phyloP scores from a whole-genome alignment of 1,140 invertebrate species.

The Nasonia giraulti region DNA sequence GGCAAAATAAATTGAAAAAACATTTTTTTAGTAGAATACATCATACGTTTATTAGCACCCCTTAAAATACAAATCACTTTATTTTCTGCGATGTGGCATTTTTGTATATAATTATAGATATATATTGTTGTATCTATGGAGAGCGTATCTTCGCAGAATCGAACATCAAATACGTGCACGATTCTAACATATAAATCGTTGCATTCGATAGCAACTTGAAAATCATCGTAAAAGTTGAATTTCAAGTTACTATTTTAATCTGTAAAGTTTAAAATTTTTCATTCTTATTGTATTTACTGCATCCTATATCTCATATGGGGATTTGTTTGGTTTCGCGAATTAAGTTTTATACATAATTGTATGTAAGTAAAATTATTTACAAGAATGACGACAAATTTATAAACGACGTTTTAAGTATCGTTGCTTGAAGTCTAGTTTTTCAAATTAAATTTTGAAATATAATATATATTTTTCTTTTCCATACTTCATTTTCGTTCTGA shows the following conservation, averaged over 20 bases:
- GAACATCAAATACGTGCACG: neutral
- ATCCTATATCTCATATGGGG: neutral
- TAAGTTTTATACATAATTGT: neutral
- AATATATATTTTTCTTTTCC: neutral
- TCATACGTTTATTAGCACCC: slow-evolving; percentile 47
- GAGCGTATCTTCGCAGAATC: neutral
- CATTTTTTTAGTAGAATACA: slow-evolving; percentile 43
- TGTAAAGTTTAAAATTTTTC: neutral
- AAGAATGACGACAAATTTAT: neutral
- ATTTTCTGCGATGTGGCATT: slow-evolving; percentile 5
- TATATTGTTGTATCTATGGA: slow-evolving; percentile 5
- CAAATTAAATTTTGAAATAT: neutral
- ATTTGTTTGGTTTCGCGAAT: neutral
- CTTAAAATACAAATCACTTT: slow-evolving; percentile 48
- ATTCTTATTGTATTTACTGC: neutral
- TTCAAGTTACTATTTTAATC: neutral
- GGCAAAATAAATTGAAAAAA: slow-evolving; percentile 16
- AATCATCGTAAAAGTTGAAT: neutral
- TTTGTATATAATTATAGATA: slow-evolving; percentile 1
- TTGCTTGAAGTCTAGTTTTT: neutral
- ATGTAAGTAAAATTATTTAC: neutral
- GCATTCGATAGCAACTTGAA: neutral
- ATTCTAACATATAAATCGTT: neutral
- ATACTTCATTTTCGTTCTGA: neutral
- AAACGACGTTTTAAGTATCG: neutral